phyloP scores from a whole-genome alignment of 2,113 vertebrate species.

The Hipposideros armiger region DNA sequence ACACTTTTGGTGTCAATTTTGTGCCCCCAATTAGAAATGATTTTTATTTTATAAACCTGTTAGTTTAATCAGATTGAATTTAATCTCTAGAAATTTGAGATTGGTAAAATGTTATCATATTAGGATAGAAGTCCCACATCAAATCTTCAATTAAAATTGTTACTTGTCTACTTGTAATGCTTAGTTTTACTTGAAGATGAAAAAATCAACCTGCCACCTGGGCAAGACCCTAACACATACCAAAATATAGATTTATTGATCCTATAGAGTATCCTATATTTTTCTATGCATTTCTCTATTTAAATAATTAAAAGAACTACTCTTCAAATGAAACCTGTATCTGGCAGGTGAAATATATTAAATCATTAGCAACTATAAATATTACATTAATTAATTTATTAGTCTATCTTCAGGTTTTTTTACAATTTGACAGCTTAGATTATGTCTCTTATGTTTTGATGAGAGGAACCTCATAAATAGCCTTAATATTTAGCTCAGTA shows the following conservation, averaged over 20 bases:
- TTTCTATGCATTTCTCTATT: not conserved
- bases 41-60: not conserved
- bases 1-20: not conserved
- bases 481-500: not conserved
- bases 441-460: not conserved
- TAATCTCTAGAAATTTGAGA: not conserved
- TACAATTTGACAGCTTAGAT: not conserved
- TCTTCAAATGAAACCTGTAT: not conserved
- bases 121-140: not conserved
- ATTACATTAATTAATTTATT: not conserved
- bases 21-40: not conserved
- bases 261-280: not conserved
- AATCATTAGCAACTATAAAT: not conserved
- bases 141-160: not conserved
- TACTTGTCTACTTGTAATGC: not conserved
- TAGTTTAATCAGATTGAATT: not conserved
- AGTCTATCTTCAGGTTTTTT: not conserved
- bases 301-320: conserved; percentile 9
- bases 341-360: not conserved
- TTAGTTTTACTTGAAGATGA: not conserved
- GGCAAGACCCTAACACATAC: not conserved
- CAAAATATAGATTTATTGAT: not conserved
- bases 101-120: not conserved
- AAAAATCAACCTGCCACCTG: not conserved
- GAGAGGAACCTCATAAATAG: not conserved